phyloP scores from a whole-genome alignment of 2,113 vertebrate species.

The Emydura subglobosa region DNA sequence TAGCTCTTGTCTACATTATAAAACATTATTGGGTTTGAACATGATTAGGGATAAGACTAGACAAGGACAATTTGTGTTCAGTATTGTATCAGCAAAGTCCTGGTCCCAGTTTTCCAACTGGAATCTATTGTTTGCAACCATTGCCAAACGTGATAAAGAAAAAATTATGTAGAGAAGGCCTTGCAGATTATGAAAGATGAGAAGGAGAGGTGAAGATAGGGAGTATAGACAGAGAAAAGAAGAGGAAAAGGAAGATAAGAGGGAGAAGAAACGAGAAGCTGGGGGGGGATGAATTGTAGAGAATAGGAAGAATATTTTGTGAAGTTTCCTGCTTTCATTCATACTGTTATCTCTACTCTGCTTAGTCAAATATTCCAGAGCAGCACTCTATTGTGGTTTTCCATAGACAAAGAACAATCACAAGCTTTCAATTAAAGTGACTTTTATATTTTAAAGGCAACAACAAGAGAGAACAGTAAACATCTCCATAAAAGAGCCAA shows the following conservation, averaged over 20 bases:
- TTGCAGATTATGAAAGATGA: neutral
- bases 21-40: neutral
- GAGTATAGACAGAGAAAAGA: neutral
- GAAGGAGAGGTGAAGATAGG: neutral
- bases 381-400: neutral
- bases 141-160: neutral
- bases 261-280: neutral
- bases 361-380: neutral
- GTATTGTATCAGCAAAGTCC: neutral
- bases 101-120: neutral
- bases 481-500: neutral
- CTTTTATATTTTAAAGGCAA: conserved; percentile 4
- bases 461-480: neutral
- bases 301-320: neutral
- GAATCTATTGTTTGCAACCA: neutral
- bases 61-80: neutral
- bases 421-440: neutral
- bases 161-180: neutral
- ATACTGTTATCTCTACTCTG: neutral
- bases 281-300: neutral
- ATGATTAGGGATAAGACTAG: neutral
- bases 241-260: neutral
- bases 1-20: neutral
- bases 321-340: neutral
- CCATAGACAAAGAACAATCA: neutral